A percentile compares a stretch with the other conserved stretches of the same genome.
Evolutionary conservation across 2,888 invertebrate genomes (phyloP).

Genomic region (Drosophila rellima): DNA sequence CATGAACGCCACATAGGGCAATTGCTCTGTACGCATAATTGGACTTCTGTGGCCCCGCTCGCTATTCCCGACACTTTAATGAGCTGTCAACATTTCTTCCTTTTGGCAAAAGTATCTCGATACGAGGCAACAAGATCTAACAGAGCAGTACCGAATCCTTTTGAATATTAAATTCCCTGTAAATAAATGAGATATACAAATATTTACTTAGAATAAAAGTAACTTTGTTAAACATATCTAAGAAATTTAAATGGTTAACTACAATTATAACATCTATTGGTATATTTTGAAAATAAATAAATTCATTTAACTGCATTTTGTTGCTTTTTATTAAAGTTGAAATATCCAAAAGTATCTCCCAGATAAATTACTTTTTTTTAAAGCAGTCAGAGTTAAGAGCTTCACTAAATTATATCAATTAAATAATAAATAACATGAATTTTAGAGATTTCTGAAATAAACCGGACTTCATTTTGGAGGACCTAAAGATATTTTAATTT

Average conservation of each 20-base stretch:
- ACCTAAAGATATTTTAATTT: no score
- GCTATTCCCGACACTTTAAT: constrained; percentile 55
- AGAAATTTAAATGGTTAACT: background rate
- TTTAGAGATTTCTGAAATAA: no score
- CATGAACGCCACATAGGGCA: constrained; percentile 43
- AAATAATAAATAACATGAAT: no score
- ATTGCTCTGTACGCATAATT: constrained; percentile 70
- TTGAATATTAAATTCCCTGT: background rate
- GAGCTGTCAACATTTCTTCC: constrained; percentile 60
- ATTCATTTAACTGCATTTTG: no score
- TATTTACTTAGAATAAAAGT: background rate
- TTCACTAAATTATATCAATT: no score
- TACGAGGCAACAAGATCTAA: constrained; percentile 4
- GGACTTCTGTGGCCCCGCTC: constrained; percentile 62
- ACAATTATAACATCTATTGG: no score
- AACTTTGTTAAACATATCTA: background rate
- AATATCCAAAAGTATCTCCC: no score
- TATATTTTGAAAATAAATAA: no score
- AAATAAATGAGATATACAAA: background rate
- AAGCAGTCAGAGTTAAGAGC: no score
- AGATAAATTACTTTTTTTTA: no score
- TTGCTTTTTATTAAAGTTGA: no score
- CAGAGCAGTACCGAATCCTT: constrained; percentile 21
- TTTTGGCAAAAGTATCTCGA: constrained; percentile 30
- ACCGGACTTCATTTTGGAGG: no score